phyloP scores from a whole-genome alignment of 2,888 invertebrate genomes.

The Neoascia interrupta region DNA sequence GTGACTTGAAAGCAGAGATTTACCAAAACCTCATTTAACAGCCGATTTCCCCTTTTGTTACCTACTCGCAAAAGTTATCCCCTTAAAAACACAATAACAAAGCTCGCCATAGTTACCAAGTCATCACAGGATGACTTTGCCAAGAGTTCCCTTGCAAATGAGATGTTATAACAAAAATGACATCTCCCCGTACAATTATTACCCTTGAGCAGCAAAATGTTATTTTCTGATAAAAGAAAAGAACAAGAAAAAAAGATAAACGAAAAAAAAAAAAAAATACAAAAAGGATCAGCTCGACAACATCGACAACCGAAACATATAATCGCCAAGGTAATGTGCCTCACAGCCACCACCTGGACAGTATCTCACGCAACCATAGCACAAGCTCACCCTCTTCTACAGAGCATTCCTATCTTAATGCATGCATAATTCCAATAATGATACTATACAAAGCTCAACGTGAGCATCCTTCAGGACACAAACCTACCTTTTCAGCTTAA shows the following conservation, averaged over 20 bases:
- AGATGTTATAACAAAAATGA: constrained; percentile 49
- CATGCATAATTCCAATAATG: constrained; percentile 69
- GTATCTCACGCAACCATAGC: constrained; percentile 60
- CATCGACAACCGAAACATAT: constrained; percentile 35
- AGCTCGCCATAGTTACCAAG: constrained; percentile 12
- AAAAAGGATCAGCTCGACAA: constrained; percentile 34
- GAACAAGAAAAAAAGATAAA: constrained; percentile 12
- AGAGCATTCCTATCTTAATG: constrained; percentile 42
- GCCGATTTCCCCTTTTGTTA: not conserved
- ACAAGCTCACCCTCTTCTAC: constrained; percentile 2
- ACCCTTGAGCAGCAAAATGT: constrained; percentile 49
- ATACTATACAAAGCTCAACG: constrained; percentile 62
- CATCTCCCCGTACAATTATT: constrained; percentile 50
- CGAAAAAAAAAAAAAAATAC: not conserved
- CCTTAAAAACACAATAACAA: not conserved
- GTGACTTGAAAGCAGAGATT: too few relatives aligned
- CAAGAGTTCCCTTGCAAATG: constrained; percentile 34
- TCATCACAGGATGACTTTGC: constrained; percentile 47
- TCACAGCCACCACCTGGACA: constrained; percentile 55
- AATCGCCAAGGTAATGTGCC: constrained; percentile 61
- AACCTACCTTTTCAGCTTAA: constrained; percentile 64
- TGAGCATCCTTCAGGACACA: constrained; percentile 57
- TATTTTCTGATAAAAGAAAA: constrained; percentile 51
- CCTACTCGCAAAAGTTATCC: not conserved
- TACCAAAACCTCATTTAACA: too few relatives aligned